Evolutionary conservation across 2,888 invertebrate species (phyloP).

Genomic region (Lasiommata megera): DNA sequence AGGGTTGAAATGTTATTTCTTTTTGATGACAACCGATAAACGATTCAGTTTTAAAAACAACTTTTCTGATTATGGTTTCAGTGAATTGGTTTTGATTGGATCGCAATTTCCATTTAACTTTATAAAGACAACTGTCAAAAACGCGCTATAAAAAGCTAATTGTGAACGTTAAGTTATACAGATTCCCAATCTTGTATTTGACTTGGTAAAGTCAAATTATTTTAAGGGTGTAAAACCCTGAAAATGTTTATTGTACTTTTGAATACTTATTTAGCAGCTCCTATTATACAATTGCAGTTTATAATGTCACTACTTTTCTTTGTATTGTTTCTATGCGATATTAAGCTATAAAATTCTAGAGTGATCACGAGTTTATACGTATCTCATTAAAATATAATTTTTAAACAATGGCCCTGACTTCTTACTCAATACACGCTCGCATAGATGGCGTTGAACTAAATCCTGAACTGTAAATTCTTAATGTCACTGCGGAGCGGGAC

Average conservation of each 20-base stretch:
- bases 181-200: not conserved
- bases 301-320: too few relatives aligned
- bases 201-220: too few relatives aligned
- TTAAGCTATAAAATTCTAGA: too few relatives aligned
- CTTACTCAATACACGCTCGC: constrained; percentile 35
- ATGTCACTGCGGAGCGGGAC: constrained; percentile 72
- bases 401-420: constrained; percentile 1
- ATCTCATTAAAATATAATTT: not conserved
- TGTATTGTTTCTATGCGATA: too few relatives aligned
- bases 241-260: too few relatives aligned
- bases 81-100: constrained; percentile 56
- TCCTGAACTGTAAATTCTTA: constrained; percentile 69
- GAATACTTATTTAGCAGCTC: too few relatives aligned
- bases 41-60: constrained; percentile 58
- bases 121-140: constrained; percentile 23
- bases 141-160: constrained; percentile 5
- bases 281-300: too few relatives aligned
- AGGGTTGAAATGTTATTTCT: constrained; percentile 68
- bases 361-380: not conserved
- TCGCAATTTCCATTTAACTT: constrained; percentile 47
- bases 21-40: constrained; percentile 78
- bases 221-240: too few relatives aligned
- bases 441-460: constrained; percentile 73
- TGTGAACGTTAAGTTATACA: not conserved
- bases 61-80: constrained; percentile 55